Base-by-base conservation (phyloP, 2,888 invertebrate genomes). In the Homarus gammarus region DNA sequence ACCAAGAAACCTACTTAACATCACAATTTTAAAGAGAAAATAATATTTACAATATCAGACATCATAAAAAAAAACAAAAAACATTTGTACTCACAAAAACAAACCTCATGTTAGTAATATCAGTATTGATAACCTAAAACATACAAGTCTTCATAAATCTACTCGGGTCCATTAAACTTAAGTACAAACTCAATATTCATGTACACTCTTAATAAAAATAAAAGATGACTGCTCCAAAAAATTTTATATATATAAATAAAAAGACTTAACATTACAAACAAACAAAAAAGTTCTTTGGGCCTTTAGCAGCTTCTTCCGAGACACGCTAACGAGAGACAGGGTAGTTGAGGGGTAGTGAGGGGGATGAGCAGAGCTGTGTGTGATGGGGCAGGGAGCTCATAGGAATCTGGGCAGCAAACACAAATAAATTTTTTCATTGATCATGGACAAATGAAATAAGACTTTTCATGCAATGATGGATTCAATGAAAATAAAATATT, bases 41-140 rank as follows among this genome's bases (percentile, higher is more conserved):
- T 75, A n/a, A 87, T 87, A 82, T 87, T 22, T 82, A 87, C 87
- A 87, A 49, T 82, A 75, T 27, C 31, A 40, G 56, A 73, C 51
- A 78, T 40, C 27, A 70, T 40, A 61, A 77, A 77, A 86, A 44
- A 38, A 40, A 22, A 81, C 51, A 78, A 86, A 79, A 70, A 44
- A 82, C 81, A 81, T 87, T 87, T 87, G 87, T 87, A 87, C 87
- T 87, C 70, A 82, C 75, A 87, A 87, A 86, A 87, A 81, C 72
- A 82, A 87, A 82, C 87, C 79, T 31, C 68, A 81, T 82, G 70
- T 70, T 83, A 72, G 70, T 75, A n/a, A 51, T 61, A 36, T 73
- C 10, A 56, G 40, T 10, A 75, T n/a, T 8, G 38, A 61, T 40
- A 73, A 40, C 64, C 40, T 75, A 56, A 84, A 84, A 8, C 2